Percentiles rank a stretch among this genome's conserved stretches.
Evolutionary conservation across 2,888 invertebrate species (phyloP).

Genomic region (Himalopsyche tibetana): DNA sequence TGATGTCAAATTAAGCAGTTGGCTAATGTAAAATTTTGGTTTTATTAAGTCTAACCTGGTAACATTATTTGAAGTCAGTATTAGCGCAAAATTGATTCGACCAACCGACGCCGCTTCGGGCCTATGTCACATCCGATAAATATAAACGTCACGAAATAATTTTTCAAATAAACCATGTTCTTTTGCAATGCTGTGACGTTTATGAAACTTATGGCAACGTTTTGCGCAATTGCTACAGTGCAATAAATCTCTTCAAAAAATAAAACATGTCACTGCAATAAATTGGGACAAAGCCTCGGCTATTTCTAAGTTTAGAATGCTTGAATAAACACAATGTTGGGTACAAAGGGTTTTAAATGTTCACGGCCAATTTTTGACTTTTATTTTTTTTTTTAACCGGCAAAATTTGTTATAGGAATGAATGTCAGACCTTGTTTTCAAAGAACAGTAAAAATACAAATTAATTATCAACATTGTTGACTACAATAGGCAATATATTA

Average conservation of each 20-base stretch:
- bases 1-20: no score
- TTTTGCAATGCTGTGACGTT: conserved; percentile 30
- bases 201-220: conserved; percentile 40
- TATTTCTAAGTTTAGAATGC: no score
- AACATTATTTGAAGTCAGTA: conserved; percentile 18
- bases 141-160: conserved; percentile 31
- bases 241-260: conserved; percentile 33
- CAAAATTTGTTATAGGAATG: no score
- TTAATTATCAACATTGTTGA: no score
- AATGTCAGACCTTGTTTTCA: no score
- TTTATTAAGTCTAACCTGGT: background rate
- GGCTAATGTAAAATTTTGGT: no score
- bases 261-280: conserved; percentile 22
- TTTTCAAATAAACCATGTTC: conserved; percentile 42
- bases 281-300: background rate
- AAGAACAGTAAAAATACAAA: no score
- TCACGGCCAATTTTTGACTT: no score
- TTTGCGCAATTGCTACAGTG: background rate
- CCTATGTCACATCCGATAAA: conserved; percentile 39
- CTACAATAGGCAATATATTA: no score
- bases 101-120: conserved; percentile 22
- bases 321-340: no score
- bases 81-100: conserved; percentile 35
- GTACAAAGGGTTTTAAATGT: no score
- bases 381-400: no score